A percentile compares a stretch with the other conserved stretches of the same genome.
These are phyloP conservation scores for Choristoneura fumiferana DNA, from an alignment of 1,140 invertebrate genomes.

Conservation along the genomic window DNA sequence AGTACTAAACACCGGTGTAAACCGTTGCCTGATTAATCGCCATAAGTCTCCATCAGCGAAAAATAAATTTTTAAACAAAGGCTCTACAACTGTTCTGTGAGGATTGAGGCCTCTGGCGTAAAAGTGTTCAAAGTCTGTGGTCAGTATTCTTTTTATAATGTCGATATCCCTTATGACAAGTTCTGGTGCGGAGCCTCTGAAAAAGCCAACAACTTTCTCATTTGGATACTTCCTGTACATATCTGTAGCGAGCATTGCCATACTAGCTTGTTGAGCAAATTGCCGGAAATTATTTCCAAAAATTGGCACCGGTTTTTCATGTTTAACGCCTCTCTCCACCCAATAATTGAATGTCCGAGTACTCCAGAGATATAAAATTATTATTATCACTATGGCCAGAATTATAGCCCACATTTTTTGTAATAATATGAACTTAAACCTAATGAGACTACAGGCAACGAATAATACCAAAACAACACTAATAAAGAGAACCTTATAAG, in stretches of 20 bases:
- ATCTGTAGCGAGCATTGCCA: constrained; percentile 16
- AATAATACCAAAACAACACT: no score
- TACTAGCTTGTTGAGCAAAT: background rate
- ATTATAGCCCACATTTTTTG: constrained; percentile 23
- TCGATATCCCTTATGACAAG: constrained; percentile 18
- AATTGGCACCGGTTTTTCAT: constrained; percentile 34
- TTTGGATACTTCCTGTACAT: constrained; percentile 16
- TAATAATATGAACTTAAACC: no score
- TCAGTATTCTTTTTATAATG: constrained; percentile 55
- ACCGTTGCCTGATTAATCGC: constrained; percentile 79
- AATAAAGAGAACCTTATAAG: no score
- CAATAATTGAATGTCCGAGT: constrained; percentile 49
- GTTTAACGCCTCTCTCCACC: constrained; percentile 53
- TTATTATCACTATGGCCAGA: constrained; percentile 10
- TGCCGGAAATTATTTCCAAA: constrained; percentile 34
- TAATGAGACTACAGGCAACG: no score
- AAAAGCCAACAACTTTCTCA: constrained; percentile 24
- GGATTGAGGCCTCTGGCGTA: constrained; percentile 65
- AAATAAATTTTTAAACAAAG: constrained; percentile 77
- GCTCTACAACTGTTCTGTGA: constrained; percentile 66
- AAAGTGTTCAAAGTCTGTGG: constrained; percentile 80
- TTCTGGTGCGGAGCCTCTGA: constrained; percentile 42
- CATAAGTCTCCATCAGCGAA: constrained; percentile 78
- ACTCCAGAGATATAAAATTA: constrained; percentile 28
- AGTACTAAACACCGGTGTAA: constrained; percentile 82